Evolutionary conservation across 2,113 vertebrate genomes (phyloP).

Genomic region (Proterorhinus semilunaris): DNA sequence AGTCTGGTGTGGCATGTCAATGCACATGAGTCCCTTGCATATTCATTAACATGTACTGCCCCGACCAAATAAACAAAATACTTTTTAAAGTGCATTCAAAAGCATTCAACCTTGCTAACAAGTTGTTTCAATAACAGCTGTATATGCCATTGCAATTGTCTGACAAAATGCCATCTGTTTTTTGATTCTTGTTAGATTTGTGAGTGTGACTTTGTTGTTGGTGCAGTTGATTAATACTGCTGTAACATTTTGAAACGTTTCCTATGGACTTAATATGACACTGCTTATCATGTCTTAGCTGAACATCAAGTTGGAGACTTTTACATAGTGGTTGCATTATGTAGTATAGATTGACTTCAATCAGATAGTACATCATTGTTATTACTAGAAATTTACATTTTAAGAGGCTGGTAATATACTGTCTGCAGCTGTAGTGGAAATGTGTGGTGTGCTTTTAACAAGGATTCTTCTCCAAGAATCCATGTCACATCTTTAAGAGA

Average conservation of each 20-base stretch:
- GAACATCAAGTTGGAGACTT: neutral
- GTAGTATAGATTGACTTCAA: neutral
- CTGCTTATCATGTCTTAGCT: neutral
- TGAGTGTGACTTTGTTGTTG: neutral
- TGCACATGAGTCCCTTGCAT: too few relatives aligned
- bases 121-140: too few relatives aligned
- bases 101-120: too few relatives aligned
- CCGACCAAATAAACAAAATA: too few relatives aligned
- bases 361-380: neutral
- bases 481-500: constrained; percentile 18
- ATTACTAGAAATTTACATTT: neutral
- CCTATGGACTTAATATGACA: neutral
- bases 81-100: too few relatives aligned
- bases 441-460: neutral
- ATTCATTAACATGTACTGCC: too few relatives aligned
- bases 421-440: constrained; percentile 89
- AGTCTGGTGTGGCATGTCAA: too few relatives aligned
- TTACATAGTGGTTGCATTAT: neutral
- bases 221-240: neutral
- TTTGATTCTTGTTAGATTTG: constrained; percentile 12
- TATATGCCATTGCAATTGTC: too few relatives aligned
- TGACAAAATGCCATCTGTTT: too few relatives aligned
- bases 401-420: constrained; percentile 32
- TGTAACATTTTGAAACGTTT: neutral
- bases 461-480: neutral